phyloP scores from a whole-genome alignment of 2,797 vertebrate species.

The Halcyon badia region DNA sequence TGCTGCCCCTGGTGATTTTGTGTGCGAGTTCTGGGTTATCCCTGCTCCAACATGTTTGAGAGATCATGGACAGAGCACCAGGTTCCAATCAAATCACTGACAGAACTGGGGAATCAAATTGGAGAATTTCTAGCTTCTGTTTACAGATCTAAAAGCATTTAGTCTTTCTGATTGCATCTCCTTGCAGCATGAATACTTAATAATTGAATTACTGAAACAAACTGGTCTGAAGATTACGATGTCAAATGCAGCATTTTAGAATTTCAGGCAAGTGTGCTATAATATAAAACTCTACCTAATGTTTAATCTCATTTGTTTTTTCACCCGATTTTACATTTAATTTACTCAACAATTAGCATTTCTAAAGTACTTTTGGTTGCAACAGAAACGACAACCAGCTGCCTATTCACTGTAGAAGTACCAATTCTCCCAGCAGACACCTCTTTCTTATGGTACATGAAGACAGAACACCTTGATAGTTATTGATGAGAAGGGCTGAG shows the following conservation, averaged over 20 bases:
- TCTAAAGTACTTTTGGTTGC: background rate
- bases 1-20: background rate
- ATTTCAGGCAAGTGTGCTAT: background rate
- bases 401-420: background rate
- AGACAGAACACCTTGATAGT: background rate
- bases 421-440: background rate
- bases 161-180: background rate
- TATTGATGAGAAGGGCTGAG: background rate
- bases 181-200: background rate
- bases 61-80: background rate
- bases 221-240: background rate
- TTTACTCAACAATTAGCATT: background rate
- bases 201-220: constrained; percentile 16
- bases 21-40: background rate
- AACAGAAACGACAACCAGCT: background rate
- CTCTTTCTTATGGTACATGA: background rate
- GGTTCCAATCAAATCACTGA: background rate
- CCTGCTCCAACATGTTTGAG: background rate
- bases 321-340: background rate
- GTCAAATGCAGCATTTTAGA: background rate
- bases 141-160: constrained; percentile 4
- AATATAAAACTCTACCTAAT: background rate
- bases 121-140: background rate
- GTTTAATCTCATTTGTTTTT: background rate
- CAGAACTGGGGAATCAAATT: background rate